These are phyloP conservation scores for Crocidura indochinensis DNA, from an alignment of 2,797 vertebrate genomes.

Conservation along the genomic window DNA sequence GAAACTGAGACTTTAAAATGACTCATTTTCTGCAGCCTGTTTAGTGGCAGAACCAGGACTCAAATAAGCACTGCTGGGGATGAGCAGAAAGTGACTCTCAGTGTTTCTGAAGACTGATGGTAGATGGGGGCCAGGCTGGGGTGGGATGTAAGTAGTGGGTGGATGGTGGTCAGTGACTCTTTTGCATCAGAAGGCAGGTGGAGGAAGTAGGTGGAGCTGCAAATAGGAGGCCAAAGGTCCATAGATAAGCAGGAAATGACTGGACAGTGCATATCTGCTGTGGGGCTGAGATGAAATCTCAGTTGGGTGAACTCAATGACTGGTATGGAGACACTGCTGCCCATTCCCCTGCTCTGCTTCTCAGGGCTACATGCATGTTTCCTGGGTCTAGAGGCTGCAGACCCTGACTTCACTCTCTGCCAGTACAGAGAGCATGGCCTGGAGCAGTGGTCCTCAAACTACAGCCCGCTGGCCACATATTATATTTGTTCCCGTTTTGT, in stretches of 20 bases:
- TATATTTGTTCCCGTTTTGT: too few species aligned
- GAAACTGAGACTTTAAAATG: too few species aligned
- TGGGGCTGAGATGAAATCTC: neutral
- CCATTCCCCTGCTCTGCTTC: neutral
- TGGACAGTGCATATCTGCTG: rapidly evolving
- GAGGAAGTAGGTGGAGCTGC: neutral
- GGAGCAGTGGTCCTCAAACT: too few species aligned
- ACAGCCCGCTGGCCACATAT: too few species aligned
- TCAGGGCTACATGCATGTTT: neutral
- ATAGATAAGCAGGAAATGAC: neutral
- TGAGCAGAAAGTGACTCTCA: neutral
- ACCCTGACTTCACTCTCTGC: neutral
- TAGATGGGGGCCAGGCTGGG: neutral
- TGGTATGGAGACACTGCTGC: rapidly evolving
- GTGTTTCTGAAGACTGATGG: neutral
- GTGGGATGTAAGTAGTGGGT: neutral
- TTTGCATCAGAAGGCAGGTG: rapidly evolving
- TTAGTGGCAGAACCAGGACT: neutral
- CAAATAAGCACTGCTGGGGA: neutral
- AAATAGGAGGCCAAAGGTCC: neutral
- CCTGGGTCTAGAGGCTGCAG: neutral
- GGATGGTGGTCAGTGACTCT: neutral
- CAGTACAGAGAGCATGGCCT: too few species aligned
- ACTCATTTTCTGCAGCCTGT: neutral
- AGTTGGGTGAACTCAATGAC: neutral